phyloP scores from a whole-genome alignment of 2,888 invertebrate species.

The Alloscopus bannaensis region DNA sequence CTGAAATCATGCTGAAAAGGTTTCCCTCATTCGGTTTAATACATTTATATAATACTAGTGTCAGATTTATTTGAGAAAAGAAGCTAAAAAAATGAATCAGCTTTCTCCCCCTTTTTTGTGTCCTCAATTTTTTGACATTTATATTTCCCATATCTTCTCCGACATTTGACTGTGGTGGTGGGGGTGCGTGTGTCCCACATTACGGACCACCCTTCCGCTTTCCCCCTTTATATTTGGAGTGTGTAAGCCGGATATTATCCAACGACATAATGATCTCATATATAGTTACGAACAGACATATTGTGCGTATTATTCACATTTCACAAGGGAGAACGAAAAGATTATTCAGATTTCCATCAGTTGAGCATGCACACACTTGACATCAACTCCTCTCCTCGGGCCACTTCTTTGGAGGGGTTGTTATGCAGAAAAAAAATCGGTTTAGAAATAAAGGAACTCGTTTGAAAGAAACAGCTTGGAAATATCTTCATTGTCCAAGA shows the following conservation, averaged over 20 bases:
- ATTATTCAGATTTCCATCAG: constrained; percentile 62
- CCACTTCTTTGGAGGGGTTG: no score
- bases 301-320: constrained; percentile 48
- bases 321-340: constrained; percentile 37
- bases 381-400: constrained; percentile 23
- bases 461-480: no score
- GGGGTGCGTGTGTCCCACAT: constrained; percentile 19
- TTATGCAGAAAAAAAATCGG: no score
- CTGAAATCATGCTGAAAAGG: no score
- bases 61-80: constrained; percentile 36
- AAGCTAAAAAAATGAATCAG: constrained; percentile 30
- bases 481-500: no score
- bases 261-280: constrained; percentile 53
- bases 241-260: constrained; percentile 25
- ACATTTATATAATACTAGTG: constrained; percentile 33
- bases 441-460: no score
- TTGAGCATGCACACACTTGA: constrained; percentile 19
- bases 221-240: constrained; percentile 18
- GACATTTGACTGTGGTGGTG: constrained; percentile 41
- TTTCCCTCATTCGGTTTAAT: constrained; percentile 44
- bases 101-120: constrained; percentile 49
- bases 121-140: constrained; percentile 66
- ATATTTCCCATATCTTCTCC: constrained; percentile 45
- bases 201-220: constrained; percentile 40
- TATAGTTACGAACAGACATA: constrained; percentile 45